phyloP scores from a whole-genome alignment of 2,888 invertebrate genomes.

The Tromatobia lineatoria region DNA sequence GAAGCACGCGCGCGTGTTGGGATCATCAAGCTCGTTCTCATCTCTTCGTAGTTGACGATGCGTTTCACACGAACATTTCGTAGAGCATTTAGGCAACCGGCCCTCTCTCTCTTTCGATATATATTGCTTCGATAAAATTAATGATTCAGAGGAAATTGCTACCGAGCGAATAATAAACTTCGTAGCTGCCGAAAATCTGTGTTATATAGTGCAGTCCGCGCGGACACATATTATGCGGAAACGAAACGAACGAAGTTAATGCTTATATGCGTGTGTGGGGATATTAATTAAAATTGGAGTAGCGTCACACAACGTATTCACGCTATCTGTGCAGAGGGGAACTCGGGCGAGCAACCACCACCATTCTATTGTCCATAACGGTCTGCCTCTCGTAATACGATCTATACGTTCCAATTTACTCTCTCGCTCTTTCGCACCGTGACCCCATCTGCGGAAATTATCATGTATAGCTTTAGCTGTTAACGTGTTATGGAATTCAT shows the following conservation, averaged over 20 bases:
- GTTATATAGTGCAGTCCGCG: constrained; percentile 1
- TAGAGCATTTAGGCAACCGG: too few species aligned
- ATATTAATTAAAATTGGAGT: constrained; percentile 64
- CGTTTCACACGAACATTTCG: neutral
- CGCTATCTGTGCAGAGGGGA: constrained; percentile 27
- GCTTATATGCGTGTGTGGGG: constrained; percentile 26
- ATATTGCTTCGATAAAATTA: constrained; percentile 49
- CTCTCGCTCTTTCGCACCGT: constrained; percentile 22
- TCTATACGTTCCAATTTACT: constrained; percentile 21
- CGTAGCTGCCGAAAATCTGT: constrained; percentile 39
- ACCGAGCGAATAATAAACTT: constrained; percentile 58
- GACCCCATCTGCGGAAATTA: neutral
- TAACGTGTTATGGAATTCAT: constrained; percentile 32
- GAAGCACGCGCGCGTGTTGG: constrained; percentile 20
- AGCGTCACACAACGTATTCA: constrained; percentile 38
- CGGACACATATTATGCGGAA: constrained; percentile 1
- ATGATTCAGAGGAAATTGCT: constrained; percentile 61
- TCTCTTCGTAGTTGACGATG: constrained; percentile 9
- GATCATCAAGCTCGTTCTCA: constrained; percentile 10
- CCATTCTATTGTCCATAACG: constrained; percentile 38
- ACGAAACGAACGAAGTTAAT: constrained; percentile 46
- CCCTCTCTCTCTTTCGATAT: neutral
- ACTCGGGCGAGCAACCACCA: neutral
- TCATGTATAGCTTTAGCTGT: neutral
- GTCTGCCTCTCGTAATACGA: constrained; percentile 30